Percentiles rank a stretch among this genome's conserved stretches.
Conservation (phyloP, 2,113 vertebrate genomes). For the Pterophyllum scalare region DNA sequence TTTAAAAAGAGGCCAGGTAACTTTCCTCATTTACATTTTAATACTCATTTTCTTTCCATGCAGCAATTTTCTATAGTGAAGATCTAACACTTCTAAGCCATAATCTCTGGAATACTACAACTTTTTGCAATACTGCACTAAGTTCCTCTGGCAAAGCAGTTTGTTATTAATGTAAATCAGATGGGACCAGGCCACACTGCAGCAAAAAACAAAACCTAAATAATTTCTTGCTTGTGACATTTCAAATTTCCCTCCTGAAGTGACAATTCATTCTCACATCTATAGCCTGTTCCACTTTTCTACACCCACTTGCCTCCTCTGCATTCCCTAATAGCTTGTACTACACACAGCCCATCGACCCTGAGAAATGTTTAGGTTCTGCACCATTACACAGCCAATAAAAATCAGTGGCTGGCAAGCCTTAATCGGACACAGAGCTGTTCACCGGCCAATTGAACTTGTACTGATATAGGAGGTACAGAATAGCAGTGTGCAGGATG, state of each 20-base stretch:
- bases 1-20: background rate
- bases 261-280: conserved; percentile 51
- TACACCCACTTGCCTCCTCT: conserved; percentile 38
- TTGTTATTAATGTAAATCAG: conserved; percentile 56
- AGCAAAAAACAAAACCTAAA: conserved; percentile 52
- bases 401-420: conserved; percentile 77
- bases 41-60: background rate
- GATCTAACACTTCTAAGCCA: background rate
- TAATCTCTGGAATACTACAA: background rate
- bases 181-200: conserved; percentile 6
- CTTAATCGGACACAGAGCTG: conserved; percentile 75
- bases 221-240: conserved; percentile 46
- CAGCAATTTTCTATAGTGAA: background rate
- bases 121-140: conserved; percentile 41
- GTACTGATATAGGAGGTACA: conserved; percentile 33
- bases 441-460: conserved; percentile 61
- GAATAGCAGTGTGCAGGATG: conserved; percentile 38
- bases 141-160: conserved; percentile 23
- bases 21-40: background rate
- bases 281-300: conserved; percentile 48
- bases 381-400: conserved; percentile 82
- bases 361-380: conserved; percentile 83
- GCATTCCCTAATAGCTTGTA: conserved; percentile 70
- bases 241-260: conserved; percentile 62
- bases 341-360: conserved; percentile 72